These are phyloP conservation scores for Dasysyrphus tricinctus DNA, from an alignment of 2,888 invertebrate genomes.

Conservation along the genomic window DNA sequence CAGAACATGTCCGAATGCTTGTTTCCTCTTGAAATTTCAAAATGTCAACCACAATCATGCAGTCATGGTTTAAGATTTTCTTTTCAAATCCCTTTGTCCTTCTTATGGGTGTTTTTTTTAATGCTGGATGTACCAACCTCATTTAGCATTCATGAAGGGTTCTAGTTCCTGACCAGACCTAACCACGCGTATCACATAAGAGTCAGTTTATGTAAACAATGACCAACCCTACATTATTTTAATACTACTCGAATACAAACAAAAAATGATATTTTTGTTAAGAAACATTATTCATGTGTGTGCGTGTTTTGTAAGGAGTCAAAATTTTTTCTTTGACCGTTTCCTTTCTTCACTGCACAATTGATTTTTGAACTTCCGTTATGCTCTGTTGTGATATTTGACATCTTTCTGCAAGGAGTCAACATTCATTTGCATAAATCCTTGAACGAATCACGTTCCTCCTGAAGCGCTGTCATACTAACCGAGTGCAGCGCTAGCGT, in stretches of 20 bases:
- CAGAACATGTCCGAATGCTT: constrained; percentile 31
- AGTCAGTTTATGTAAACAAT: neutral
- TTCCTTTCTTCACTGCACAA: too few species aligned
- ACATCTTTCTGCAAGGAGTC: too few species aligned
- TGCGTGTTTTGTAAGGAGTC: too few species aligned
- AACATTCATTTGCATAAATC: too few species aligned
- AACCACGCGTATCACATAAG: neutral
- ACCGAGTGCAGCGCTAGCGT: too few species aligned
- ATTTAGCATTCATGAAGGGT: constrained; percentile 51
- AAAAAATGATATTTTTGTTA: neutral
- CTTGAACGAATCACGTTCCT: too few species aligned
- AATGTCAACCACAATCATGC: constrained; percentile 56
- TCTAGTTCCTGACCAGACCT: neutral
- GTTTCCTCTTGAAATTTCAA: constrained; percentile 36
- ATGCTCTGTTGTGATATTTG: too few species aligned
- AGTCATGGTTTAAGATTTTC: constrained; percentile 61
- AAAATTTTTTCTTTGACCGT: too few species aligned
- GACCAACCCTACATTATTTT: neutral
- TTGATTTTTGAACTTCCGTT: too few species aligned
- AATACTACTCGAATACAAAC: neutral
- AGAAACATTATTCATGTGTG: neutral
- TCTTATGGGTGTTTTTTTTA: neutral
- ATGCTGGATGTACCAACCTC: neutral
- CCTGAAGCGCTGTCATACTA: too few species aligned
- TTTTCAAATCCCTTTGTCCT: constrained; percentile 38